Evolutionary conservation across 2,888 invertebrate species (phyloP), one percentile per base, ranked within the genome.

Genomic region (Pammene fasciana): DNA sequence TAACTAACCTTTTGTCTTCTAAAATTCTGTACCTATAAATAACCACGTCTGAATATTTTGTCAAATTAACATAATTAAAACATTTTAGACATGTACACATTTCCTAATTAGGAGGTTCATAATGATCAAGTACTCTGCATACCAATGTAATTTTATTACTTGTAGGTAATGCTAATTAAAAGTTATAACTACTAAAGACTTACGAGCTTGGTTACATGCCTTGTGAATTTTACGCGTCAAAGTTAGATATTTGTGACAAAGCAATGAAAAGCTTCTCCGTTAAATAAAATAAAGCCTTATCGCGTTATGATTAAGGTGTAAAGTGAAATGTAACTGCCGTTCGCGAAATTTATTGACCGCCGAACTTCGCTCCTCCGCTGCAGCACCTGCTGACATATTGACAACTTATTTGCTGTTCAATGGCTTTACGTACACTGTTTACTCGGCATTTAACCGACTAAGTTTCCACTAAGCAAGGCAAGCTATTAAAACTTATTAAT

Each of bases 361-460:
- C 68, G 50, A 65, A 68, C 64, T 64, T 61, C 10, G 50, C 36
- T 64, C 52, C 43, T 46, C 52, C 45, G 43, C 43, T 56, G 36
- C 68, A 57, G 65, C n/a, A 8, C 38, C 26, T 57, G 57, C 11
- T 64, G 64, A 68, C 56, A 8, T 56, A 65, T 68, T 68, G 64
- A 68, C 57, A 26, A 50, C 54, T 52, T 60, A 60, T 54, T 67
- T 62, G 62, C 52, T 62, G 50, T 41, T 67, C 18, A 59, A 50
- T 41, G 50, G 57, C 16, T 57, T 50, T 66, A 59, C n/a, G 48
- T 38, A 26, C 48, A n/a, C 56, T 57, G 36, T 18, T 14, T 16
- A 50, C 13, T 18, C 61, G 41, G 50, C 26, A 48, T 38, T 36
- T 26, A 26, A 38, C 34, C 13, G 43, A 50, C 8, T 41, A 62